Evolutionary conservation across 64 coral and sea anemone genomes (phyloP), one percentile per base, ranked within the genome.

Genomic region (Anthopleura sola): DNA sequence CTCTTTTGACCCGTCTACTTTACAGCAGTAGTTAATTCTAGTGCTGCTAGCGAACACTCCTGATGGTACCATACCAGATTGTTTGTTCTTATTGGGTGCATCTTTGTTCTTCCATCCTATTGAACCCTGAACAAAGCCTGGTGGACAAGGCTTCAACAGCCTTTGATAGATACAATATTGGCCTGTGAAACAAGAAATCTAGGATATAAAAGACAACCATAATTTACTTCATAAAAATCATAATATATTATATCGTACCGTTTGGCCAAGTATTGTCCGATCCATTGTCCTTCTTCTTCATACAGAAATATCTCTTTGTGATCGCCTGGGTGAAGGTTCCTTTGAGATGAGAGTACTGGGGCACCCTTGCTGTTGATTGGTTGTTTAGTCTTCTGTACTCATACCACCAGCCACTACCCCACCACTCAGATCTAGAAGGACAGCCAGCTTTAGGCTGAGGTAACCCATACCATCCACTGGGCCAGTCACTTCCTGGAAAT

Each of bases 121-220:
- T 34, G 75, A 90, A 39, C 88, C 88, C 13, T 75, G 18, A 2
- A 69, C 31, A 15, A 90, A 39, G 10, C 88, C 88, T 19, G 28
- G 20, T 0, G 88, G 88, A n/a, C 88, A 90, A 36, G 8, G 12
- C n/a, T 71, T 69, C 14, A 46, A 80, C 49, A 51, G 4, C 34
- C 47, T 77, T 28, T 78, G 74, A 71, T 90, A 90, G 46, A 90
- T 84, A 82, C 88, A 90, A 60, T 90, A 90, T 55, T 90, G 82
- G 50, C 88, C 88, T 90, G 23, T 17, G 28, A 60, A 31, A 79
- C 48, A 60, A 60, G 48, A 60, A 34, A 14, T 21, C 11, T 20
- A 24, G 7, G 75, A 39, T 78, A 0, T 44, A 78, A 7, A 36
- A 14, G 19, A 39, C 33, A 78, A 55, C 3, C 46, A n/a, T 2